phyloP scores from a whole-genome alignment of 2,888 invertebrate species.

The Nomada goodeniana region DNA sequence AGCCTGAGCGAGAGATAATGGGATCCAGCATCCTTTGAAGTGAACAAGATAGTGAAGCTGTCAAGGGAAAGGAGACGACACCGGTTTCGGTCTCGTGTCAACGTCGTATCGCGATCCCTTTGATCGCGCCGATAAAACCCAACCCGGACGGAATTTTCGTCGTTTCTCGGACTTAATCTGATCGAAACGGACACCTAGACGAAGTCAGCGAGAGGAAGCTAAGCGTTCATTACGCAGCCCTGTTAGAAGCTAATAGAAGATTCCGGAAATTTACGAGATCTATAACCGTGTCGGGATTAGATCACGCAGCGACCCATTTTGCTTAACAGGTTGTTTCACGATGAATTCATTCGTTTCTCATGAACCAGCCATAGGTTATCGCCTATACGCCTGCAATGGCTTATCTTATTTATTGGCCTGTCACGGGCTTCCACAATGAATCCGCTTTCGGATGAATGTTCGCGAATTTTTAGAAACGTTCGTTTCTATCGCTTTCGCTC shows the following conservation, averaged over 20 bases:
- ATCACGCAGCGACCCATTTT: not conserved
- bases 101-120: conserved; percentile 59
- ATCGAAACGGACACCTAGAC: conserved; percentile 32
- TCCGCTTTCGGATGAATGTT: too few species aligned
- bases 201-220: not conserved
- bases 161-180: conserved; percentile 46
- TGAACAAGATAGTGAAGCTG: conserved; percentile 78
- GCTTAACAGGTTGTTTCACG: not conserved
- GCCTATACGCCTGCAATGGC: too few species aligned
- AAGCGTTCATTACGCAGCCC: conserved; percentile 11
- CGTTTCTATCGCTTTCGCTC: too few species aligned
- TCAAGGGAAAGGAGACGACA: conserved; percentile 79
- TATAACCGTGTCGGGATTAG: not conserved
- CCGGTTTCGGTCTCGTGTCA: conserved; percentile 62
- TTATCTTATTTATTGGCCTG: too few species aligned
- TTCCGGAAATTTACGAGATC: conserved; percentile 14
- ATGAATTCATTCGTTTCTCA: not conserved
- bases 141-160: conserved; percentile 35
- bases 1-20: conserved; percentile 73
- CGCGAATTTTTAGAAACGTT: too few species aligned
- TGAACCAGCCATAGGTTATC: not conserved
- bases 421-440: too few species aligned
- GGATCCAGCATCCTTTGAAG: conserved; percentile 65
- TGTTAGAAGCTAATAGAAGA: conserved; percentile 10
- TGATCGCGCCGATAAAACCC: conserved; percentile 66